Evolutionary conservation across 2,888 invertebrate genomes (phyloP).

Genomic region (Chloroclystis v-ata): DNA sequence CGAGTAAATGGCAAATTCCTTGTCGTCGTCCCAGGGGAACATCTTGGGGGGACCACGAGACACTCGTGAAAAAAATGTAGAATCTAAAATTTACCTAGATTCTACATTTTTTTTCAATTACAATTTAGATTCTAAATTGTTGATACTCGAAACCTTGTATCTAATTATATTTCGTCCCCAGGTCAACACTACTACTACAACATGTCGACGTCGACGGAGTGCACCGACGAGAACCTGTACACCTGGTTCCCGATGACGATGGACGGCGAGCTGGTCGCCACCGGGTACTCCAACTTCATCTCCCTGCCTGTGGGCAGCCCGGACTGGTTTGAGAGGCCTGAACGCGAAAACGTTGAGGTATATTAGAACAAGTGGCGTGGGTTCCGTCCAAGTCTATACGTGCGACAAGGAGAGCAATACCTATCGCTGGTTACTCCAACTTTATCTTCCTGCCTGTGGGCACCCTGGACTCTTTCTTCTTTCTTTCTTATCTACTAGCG

Average conservation of each 20-base stretch:
- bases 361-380: not conserved
- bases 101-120: too few species aligned
- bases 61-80: too few species aligned
- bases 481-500: too few species aligned
- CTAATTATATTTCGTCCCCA: too few species aligned
- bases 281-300: constrained; percentile 36
- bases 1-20: too few species aligned
- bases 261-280: constrained; percentile 35
- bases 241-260: constrained; percentile 47
- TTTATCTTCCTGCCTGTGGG: constrained; percentile 30
- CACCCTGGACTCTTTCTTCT: not conserved
- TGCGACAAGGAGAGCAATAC: too few species aligned
- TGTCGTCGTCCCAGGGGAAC: too few species aligned
- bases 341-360: constrained; percentile 31
- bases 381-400: too few species aligned
- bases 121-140: too few species aligned
- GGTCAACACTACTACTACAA: constrained; percentile 52
- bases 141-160: too few species aligned
- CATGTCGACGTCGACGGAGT: constrained; percentile 34
- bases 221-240: constrained; percentile 31
- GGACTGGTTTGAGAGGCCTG: constrained; percentile 42
- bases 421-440: constrained; percentile 38
- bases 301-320: constrained; percentile 24
- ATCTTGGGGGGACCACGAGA: too few species aligned
- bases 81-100: too few species aligned